Evolutionary conservation across 1,140 invertebrate genomes (phyloP).

Genomic region (Saccostrea glomerata): DNA sequence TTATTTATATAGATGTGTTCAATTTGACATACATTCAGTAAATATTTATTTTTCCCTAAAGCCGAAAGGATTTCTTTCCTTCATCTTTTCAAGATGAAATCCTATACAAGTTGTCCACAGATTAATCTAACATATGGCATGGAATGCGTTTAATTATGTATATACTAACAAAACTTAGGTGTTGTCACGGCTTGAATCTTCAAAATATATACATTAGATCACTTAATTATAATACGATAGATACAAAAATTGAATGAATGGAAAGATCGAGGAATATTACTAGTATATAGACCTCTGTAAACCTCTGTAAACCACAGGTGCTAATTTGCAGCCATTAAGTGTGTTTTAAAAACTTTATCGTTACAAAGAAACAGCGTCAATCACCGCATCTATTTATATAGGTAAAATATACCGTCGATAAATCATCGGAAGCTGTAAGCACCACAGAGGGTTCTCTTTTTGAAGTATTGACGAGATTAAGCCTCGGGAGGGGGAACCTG

Average conservation of each 20-base stretch:
- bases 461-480: neutral
- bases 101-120: too few relatives aligned
- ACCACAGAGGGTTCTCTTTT: neutral
- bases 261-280: neutral
- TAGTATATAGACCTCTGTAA: neutral
- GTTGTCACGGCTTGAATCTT: neutral
- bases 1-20: too few relatives aligned
- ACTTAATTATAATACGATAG: constrained; percentile 18
- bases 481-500: neutral
- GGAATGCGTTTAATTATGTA: neutral
- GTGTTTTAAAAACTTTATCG: neutral
- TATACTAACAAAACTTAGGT: neutral
- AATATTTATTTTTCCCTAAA: too few relatives aligned
- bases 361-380: neutral
- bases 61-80: too few relatives aligned
- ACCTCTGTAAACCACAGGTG: constrained; percentile 9
- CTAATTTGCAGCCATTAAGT: neutral
- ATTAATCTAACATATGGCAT: neutral
- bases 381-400: neutral
- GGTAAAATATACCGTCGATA: neutral
- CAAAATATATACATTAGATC: constrained; percentile 16
- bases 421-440: neutral
- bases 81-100: too few relatives aligned
- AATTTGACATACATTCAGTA: too few relatives aligned
- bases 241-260: neutral